Evolutionary conservation across 1,140 invertebrate genomes (phyloP).

Genomic region (Thaumatotibia leucotreta): DNA sequence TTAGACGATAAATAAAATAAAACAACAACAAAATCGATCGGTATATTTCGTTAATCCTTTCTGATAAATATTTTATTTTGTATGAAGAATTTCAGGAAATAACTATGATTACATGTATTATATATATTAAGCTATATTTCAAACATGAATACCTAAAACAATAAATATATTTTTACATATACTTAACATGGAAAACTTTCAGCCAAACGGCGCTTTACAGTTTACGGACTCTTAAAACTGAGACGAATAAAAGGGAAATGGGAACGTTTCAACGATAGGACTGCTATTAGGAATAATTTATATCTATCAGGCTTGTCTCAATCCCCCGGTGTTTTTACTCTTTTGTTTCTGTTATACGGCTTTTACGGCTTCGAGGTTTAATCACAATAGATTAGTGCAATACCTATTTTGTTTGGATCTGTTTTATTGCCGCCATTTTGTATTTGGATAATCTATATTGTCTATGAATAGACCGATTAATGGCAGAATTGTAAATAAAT

Average conservation of each 20-base stretch:
- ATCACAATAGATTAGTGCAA: background rate
- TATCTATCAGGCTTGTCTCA: conserved; percentile 22
- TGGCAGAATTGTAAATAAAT: no score
- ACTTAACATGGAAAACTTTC: no score
- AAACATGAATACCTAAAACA: no score
- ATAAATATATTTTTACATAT: background rate
- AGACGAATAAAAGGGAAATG: conserved; percentile 14
- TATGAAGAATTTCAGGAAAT: no score
- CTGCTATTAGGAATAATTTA: conserved; percentile 21
- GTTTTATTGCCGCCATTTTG: background rate
- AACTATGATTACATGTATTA: no score
- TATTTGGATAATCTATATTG: background rate
- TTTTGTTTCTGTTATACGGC: conserved; percentile 31
- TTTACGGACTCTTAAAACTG: background rate
- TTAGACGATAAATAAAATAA: background rate
- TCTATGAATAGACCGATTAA: background rate
- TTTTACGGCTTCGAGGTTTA: background rate
- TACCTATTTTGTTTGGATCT: background rate
- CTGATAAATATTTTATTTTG: no score
- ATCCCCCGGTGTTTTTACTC: conserved; percentile 16
- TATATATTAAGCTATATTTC: no score
- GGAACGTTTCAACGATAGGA: background rate
- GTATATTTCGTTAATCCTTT: no score
- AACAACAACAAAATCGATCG: background rate
- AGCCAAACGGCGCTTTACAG: no score